Evolutionary conservation across 2,797 vertebrate species (phyloP), one percentile per base, ranked within the genome.

Genomic region (Eutrigla gurnardus): DNA sequence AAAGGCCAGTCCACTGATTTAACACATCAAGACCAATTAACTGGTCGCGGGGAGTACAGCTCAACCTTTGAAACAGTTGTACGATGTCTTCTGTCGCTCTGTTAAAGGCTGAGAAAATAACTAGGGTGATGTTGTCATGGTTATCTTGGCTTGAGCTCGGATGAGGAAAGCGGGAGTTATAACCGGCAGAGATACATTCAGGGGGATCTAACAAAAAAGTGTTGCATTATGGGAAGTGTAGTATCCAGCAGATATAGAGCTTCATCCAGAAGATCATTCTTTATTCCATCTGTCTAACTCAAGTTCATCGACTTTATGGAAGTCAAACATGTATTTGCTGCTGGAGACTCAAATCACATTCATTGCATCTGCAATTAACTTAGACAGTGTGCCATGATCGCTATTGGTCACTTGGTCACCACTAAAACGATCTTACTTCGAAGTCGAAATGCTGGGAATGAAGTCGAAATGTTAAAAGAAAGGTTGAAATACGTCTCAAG

Each of bases 11-110:
- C 32, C 32, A 11, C 32, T 18, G 43, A 47, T 49, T 47, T 47
- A 18, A 58, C 54, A 49, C 66, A 58, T 68, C 53, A 25, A 32
- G 42, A 59, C 54, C 25, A 35, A 18, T 73, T 68, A 49, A 69
- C 43, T 8, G 54, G 14, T 46, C 10, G 10, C n/a, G 0, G 13
- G 2, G 42, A 57, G 33, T 1, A 25, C 42, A 2, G 25, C 53
- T 37, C 66, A 59, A 5, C 45, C 33, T 25, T 47, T 57, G 11
- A 46, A 36, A 50, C 63, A 11, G 42, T 5, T 10, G 18, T 52
- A 6, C 4, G 32, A 58, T 17, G 37, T 33, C 64, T 53, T 42
- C 25, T 52, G 25, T 32, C 18, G 8, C 64, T 42, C 25, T 42
- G 35, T 3, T 42, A 43, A 46, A 46, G 40, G 36, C 32, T 36